Conservation (phyloP, 2,797 vertebrate genomes). For the Scarus forsteni region DNA sequence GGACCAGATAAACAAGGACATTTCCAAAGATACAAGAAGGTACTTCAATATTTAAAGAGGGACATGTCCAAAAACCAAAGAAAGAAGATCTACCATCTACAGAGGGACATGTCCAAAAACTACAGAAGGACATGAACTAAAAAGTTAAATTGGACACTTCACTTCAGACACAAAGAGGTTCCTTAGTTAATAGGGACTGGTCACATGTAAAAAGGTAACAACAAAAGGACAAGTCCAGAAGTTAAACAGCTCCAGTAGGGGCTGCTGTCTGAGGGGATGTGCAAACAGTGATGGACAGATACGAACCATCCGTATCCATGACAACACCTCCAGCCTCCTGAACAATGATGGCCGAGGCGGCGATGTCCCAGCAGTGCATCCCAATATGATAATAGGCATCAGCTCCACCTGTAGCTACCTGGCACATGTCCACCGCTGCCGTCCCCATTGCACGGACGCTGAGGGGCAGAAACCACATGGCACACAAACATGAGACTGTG, state of each 20-base stretch:
- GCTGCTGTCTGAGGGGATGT: too few species aligned
- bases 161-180: too few species aligned
- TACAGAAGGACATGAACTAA: too few species aligned
- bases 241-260: too few species aligned
- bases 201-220: too few species aligned
- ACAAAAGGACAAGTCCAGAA: too few species aligned
- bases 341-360: conserved; percentile 88
- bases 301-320: conserved; percentile 85
- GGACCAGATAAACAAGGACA: conserved; percentile 7
- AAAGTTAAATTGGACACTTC: too few species aligned
- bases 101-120: too few species aligned
- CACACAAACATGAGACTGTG: background rate
- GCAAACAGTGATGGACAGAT: background rate
- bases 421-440: conserved; percentile 92
- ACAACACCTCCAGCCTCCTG: conserved; percentile 89
- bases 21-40: background rate
- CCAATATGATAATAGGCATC: conserved; percentile 92
- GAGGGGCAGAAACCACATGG: background rate
- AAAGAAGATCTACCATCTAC: too few species aligned
- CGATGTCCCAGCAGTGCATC: conserved; percentile 94
- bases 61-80: too few species aligned
- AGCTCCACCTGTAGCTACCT: conserved; percentile 88
- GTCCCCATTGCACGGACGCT: conserved; percentile 90
- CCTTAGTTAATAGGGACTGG: too few species aligned
- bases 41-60: too few species aligned